phyloP scores from a whole-genome alignment of 64 coral and sea anemone genomes.

The Montipora foliosa region DNA sequence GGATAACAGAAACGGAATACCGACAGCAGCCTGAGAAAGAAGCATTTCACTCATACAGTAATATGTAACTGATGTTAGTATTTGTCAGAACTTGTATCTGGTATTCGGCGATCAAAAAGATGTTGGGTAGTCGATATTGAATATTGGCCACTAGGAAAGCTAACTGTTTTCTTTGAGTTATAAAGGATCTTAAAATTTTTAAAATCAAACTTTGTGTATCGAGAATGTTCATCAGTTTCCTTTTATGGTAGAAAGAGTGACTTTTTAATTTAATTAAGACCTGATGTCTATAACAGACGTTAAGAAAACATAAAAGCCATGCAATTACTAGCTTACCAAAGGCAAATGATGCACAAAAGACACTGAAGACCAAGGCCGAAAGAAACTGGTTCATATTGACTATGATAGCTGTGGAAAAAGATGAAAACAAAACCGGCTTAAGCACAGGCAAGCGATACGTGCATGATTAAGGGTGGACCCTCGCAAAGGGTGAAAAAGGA shows the following conservation, averaged over 20 bases:
- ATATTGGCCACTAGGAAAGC: background rate
- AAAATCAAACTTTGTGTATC: background rate
- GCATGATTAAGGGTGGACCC: background rate
- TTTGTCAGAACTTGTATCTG: background rate
- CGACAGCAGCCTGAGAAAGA: too few species aligned
- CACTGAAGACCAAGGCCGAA: background rate
- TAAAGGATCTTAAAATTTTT: background rate
- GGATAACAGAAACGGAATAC: too few species aligned
- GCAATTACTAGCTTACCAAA: background rate
- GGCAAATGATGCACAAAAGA: background rate
- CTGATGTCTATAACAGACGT: too few species aligned
- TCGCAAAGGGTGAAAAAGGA: too few species aligned
- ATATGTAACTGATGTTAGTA: too few species aligned
- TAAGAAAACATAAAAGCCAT: background rate
- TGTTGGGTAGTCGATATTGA: background rate
- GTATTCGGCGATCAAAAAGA: background rate
- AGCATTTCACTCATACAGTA: too few species aligned
- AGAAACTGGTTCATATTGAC: background rate
- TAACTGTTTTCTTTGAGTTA: background rate
- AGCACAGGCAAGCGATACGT: background rate
- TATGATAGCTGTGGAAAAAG: background rate
- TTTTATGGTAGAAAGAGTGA: background rate
- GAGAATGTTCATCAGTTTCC: background rate
- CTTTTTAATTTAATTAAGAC: too few species aligned
- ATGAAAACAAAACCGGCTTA: background rate